These are phyloP conservation scores for Neogale vison DNA, from an alignment of 2,113 vertebrate species.

Conservation along the genomic window DNA sequence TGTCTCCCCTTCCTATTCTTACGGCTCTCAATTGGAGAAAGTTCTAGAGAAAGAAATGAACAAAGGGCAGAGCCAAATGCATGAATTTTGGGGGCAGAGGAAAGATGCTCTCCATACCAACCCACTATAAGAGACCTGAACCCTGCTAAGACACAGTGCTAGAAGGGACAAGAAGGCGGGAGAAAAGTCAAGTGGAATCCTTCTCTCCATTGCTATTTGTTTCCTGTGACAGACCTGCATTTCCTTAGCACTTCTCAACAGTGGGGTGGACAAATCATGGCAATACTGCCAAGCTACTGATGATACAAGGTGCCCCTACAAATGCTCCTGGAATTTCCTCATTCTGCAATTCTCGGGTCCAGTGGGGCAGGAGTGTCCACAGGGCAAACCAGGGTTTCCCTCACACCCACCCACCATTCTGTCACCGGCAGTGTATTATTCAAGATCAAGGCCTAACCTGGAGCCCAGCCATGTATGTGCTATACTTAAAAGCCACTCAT, in stretches of 20 bases:
- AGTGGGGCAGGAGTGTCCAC: neutral
- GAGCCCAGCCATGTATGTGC: neutral
- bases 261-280: neutral
- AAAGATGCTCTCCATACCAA: neutral
- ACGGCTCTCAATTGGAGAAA: neutral
- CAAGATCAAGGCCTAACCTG: neutral
- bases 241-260: neutral
- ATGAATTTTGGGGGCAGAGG: neutral
- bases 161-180: neutral
- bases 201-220: neutral
- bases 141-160: neutral
- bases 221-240: neutral
- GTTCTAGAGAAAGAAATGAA: neutral
- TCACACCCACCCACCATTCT: neutral
- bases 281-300: neutral
- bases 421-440: neutral
- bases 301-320: neutral
- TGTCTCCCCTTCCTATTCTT: neutral
- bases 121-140: rapidly evolving
- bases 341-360: neutral
- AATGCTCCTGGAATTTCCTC: neutral
- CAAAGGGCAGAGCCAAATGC: neutral
- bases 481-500: neutral
- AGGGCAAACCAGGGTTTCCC: neutral
- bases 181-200: neutral